Base-by-base conservation (phyloP, 1,140 invertebrate species). In the Condylostylus longicornis region DNA sequence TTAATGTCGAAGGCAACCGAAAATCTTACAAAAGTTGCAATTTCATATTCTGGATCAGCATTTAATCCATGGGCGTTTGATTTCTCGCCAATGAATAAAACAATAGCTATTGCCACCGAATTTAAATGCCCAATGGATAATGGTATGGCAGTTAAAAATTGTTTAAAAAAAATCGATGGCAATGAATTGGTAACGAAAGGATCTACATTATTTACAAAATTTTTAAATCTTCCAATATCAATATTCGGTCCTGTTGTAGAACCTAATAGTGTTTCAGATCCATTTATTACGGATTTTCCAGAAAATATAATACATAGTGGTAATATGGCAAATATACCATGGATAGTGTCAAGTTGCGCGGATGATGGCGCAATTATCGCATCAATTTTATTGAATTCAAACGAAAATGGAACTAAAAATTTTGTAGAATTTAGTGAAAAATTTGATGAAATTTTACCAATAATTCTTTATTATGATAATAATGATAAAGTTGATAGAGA, bases 31-130 rank as follows among this genome's bases (percentile, higher is more conserved):
- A 70, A 64, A 39, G 64, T 64, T 50, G 71, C 63, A 0, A 70
- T 76, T 14, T 49, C 68, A 10, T 66, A 72, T 57, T 82, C 81
- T 50, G 85, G 85, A 2, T 83, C 77, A 2, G 75, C 79, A 2
- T 57, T 83, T 7, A 77, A 76, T 49, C 70, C 77, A n/a, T n/a
- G n/a, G n/a, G n/a, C n/a, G n/a, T n/a, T n/a, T n/a, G n/a, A n/a
- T n/a, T n/a, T n/a, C n/a, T n/a, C n/a, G n/a, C n/a, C n/a, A n/a
- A n/a, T n/a, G n/a, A n/a, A n/a, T n/a, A n/a, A n/a, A n/a, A n/a
- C n/a, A n/a, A n/a, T n/a, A n/a, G n/a, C n/a, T n/a, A n/a, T n/a
- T n/a, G n/a, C n/a, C n/a, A n/a, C n/a, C n/a, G n/a, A n/a, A n/a
- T n/a, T n/a, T n/a, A n/a, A n/a, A 61, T 6, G n/a, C n/a, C n/a